A percentile compares a stretch with the other conserved stretches of the same genome.
Evolutionary conservation across 37 sponge, comb jelly and placozoan species (phyloP).

Genomic region (Haliclona indistincta): DNA sequence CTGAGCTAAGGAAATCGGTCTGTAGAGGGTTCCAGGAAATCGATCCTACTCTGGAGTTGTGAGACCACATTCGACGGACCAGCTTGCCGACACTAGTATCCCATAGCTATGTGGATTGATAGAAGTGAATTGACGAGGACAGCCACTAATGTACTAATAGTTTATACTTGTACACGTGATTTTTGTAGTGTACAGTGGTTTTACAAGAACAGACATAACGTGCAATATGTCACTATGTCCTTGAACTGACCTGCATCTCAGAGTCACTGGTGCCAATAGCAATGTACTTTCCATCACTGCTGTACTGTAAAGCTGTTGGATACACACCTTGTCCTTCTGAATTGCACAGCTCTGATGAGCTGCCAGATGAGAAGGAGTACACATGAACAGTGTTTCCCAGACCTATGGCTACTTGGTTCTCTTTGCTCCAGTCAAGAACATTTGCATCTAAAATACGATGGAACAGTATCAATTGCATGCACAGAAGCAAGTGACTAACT

Average conservation of each 20-base stretch:
- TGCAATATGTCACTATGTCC: neutral
- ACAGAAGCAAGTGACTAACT: neutral
- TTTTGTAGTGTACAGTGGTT: neutral
- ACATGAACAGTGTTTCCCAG: conserved; percentile 79
- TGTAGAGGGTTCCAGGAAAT: conserved; percentile 76
- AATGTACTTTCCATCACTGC: conserved; percentile 56
- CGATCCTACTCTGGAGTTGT: conserved; percentile 56
- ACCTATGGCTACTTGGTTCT: conserved; percentile 73
- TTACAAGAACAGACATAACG: neutral
- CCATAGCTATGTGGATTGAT: conserved; percentile 67
- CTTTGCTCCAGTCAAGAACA: conserved; percentile 86
- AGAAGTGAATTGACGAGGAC: neutral
- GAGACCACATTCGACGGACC: conserved; percentile 65
- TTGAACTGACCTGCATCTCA: conserved; percentile 64
- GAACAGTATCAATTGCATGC: neutral
- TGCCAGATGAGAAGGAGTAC: conserved; percentile 69
- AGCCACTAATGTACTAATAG: too few relatives aligned
- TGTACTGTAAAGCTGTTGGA: conserved; percentile 71
- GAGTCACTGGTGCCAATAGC: conserved; percentile 77
- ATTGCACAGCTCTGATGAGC: conserved; percentile 32
- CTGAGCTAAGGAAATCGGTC: conserved; percentile 65
- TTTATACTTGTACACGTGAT: neutral
- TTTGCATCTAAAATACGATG: conserved; percentile 65
- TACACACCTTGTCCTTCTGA: conserved; percentile 1
- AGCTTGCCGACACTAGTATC: conserved; percentile 61